Evolutionary conservation across 2,797 vertebrate species (phyloP), one percentile per base, ranked within the genome.

Genomic region (Semotilus atromaculatus): DNA sequence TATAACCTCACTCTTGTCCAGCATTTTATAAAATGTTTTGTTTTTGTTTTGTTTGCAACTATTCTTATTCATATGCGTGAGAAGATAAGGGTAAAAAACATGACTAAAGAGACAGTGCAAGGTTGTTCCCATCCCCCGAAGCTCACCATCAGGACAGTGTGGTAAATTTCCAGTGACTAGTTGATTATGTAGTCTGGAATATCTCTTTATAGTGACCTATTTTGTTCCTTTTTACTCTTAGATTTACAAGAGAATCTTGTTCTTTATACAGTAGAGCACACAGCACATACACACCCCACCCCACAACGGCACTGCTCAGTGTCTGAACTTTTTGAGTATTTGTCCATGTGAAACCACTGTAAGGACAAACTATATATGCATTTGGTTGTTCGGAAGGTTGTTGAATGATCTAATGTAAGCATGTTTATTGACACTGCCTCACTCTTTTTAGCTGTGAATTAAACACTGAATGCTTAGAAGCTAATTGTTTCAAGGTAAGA

Each of bases 151-250:
- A 43, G 74, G 71, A 64, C 55, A 51, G 18, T 43, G 29, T 53
- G 81, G 70, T 76, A 51, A 7, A 34, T 74, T 80, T 45, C 55
- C 83, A 58, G 55, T 60, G 58, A 67, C 73, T 55, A 36, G 45
- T 21, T 74, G 58, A 18, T 67, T 60, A 40, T 85, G 58, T 85
- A 74, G 82, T 81, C 86, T 40, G 10, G 86, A 74, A 82, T 82
- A 85, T 88, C 88, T 90, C 86, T 89, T 88, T 90, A 88, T 83
- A 90, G 89, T 94, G 94, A 94, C 92, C 93, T 91, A 91, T 85
- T 94, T 95, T 89, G 38, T 38, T 51, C 26, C 67, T 29, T 66
- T 76, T 10, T 48, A 67, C 64, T 66, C 36, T 62, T 60, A 45
- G 78, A 60, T 60, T 77, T 34, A 72, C 58, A 19, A 18, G 60